These are phyloP conservation scores for Teleopsis dalmanni DNA, from an alignment of 1,140 invertebrate species.

Conservation along the genomic window DNA sequence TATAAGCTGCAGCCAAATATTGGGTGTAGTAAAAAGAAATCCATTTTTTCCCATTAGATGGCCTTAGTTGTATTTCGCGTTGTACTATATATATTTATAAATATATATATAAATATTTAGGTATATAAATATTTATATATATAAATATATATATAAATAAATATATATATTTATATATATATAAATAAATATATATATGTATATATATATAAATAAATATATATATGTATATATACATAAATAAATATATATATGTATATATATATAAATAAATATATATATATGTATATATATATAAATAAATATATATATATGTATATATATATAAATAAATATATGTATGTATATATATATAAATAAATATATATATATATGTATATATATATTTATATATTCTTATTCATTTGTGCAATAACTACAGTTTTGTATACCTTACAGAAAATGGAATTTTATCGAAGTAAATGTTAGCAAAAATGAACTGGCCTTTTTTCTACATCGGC, in stretches of 20 bases:
- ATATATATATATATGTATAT: neutral
- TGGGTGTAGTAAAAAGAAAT: too few relatives aligned
- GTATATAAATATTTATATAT: too few relatives aligned
- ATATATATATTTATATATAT: too few relatives aligned
- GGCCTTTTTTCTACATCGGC: slow-evolving; percentile 46
- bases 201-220: neutral
- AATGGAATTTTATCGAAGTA: slow-evolving; percentile 57
- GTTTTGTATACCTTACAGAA: slow-evolving; percentile 43
- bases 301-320: neutral
- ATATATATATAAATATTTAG: too few relatives aligned
- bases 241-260: neutral
- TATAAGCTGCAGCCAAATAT: too few relatives aligned
- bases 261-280: neutral
- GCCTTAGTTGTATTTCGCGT: too few relatives aligned
- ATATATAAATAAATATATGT: neutral
- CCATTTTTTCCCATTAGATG: too few relatives aligned
- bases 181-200: neutral
- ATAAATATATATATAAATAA: too few relatives aligned
- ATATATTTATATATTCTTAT: neutral
- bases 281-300: neutral
- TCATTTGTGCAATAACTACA: neutral
- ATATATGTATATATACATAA: neutral
- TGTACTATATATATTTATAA: too few relatives aligned
- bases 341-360: neutral
- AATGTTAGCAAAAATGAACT: slow-evolving; percentile 70